phyloP scores from a whole-genome alignment of 2,797 vertebrate species.

The Chlorospingus semifuscus region DNA sequence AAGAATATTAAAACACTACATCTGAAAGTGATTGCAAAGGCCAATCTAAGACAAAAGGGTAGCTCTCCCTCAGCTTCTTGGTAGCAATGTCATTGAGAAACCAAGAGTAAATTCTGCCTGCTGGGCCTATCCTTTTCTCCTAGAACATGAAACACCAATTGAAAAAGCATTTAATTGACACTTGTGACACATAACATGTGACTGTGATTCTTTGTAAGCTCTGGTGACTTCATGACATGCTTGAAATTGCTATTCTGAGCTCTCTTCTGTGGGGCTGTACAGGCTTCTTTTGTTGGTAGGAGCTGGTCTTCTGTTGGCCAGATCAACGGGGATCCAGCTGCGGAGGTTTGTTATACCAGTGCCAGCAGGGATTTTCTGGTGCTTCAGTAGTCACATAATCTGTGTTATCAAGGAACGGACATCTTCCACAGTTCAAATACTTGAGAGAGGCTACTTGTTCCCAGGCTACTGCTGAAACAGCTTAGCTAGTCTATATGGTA shows the following conservation, averaged over 20 bases:
- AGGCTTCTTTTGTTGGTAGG: conserved; percentile 55
- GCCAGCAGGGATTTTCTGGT: conserved; percentile 47
- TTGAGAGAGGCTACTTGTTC: neutral
- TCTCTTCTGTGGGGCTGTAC: conserved; percentile 3
- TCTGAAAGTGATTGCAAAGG: conserved; percentile 2
- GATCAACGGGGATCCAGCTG: neutral
- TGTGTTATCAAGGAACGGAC: neutral
- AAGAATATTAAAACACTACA: neutral
- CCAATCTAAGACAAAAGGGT: neutral
- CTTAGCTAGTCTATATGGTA: neutral
- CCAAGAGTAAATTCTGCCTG: conserved; percentile 51
- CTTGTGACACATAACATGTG: conserved; percentile 48
- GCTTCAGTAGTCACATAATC: neutral
- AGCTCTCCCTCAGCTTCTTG: conserved; percentile 3
- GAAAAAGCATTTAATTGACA: conserved; percentile 54
- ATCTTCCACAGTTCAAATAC: neutral
- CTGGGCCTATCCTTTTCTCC: conserved; percentile 40
- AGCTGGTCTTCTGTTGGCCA: neutral
- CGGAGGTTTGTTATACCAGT: conserved; percentile 7
- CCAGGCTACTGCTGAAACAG: neutral
- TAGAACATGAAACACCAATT: conserved; percentile 43
- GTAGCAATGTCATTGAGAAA: conserved; percentile 53
- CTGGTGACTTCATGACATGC: conserved; percentile 56
- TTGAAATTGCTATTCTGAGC: conserved; percentile 47
- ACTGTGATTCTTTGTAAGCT: conserved; percentile 64